Evolutionary conservation across 2,888 invertebrate species (phyloP).

Genomic region (Synanthedon andrenaeformis): DNA sequence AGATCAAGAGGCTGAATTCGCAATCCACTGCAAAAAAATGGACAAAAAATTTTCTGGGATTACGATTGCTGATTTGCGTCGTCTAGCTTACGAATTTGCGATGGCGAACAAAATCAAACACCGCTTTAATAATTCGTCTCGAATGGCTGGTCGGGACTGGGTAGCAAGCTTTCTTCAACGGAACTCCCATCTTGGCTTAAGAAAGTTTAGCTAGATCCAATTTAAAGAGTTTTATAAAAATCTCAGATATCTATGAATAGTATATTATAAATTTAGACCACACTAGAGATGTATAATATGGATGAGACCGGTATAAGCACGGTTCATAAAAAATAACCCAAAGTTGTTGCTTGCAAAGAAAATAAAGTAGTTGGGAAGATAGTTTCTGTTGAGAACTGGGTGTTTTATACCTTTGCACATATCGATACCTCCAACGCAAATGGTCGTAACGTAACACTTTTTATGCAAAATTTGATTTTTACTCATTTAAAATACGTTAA

Average conservation of each 20-base stretch:
- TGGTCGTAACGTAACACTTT: too few species aligned
- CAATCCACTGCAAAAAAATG: neutral
- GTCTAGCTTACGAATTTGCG: conserved; percentile 4
- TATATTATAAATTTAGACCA: neutral
- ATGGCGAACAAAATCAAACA: conserved; percentile 1
- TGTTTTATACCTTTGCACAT: too few species aligned
- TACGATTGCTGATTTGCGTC: conserved; percentile 2
- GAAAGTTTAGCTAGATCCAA: conserved; percentile 2
- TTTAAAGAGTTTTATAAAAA: neutral
- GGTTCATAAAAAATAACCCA: too few species aligned
- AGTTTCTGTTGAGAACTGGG: too few species aligned
- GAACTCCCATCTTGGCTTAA: neutral
- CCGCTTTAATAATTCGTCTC: conserved; percentile 2
- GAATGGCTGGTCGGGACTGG: conserved; percentile 4
- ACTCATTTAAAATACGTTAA: too few species aligned
- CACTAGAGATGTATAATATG: conserved; percentile 3
- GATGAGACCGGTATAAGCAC: neutral
- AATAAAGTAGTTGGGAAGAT: too few species aligned
- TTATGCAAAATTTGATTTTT: too few species aligned
- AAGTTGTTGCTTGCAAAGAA: too few species aligned
- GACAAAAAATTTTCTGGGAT: conserved; percentile 2
- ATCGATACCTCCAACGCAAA: too few species aligned
- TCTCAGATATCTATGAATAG: neutral
- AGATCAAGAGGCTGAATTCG: neutral
- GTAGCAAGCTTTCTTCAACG: conserved; percentile 3